Evolutionary conservation across 1,140 invertebrate species (phyloP), one percentile per base, ranked within the genome.

Genomic region (Galleria mellonella): DNA sequence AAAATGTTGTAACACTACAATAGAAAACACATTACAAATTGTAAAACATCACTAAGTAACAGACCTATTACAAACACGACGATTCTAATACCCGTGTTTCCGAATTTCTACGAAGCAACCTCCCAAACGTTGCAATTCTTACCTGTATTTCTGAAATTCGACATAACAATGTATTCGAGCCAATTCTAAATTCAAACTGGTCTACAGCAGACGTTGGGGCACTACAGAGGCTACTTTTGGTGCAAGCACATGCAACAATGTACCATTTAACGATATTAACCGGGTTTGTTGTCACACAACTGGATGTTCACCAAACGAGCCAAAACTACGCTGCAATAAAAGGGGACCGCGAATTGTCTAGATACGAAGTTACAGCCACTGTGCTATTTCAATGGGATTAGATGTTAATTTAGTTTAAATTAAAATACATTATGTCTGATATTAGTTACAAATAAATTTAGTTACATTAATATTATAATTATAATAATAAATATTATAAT

Each of bases 241-340:
- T 28, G 51, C 29, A 51, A 55, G 57, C 50, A 57, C 56, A 45
- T 50, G 44, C 62, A 55, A 70, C 66, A 61, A 55, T 70, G 66
- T 70, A 61, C 46, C 55, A 51, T 61, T 71, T 64, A 64, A 71
- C 67, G 62, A 64, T 61, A 69, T 66, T 71, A 73, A 48, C 62
- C 57, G 41, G 35, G 47, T 47, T 56, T 36, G 55, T 59, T 63
- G 68, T 61, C 59, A 47, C 52, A 61, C 51, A 48, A 43, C 17
- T 23, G 17, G 17, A 23, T 23, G 17, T 23, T 59, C 47, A 43
- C 43, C 56, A 61, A 65, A 65, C 62, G 52, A 52, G 46, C 57
- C 55, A 54, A 62, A 72, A 62, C 62, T 60, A 46, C 50, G 61
- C 42, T 41, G 51, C 58, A 39, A 62, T 69, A 64, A 63, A 66